A percentile compares a stretch with the other conserved stretches of the same genome.
These are phyloP conservation scores for Volucella bombylans DNA, from an alignment of 2,888 invertebrate species.

Conservation along the genomic window DNA sequence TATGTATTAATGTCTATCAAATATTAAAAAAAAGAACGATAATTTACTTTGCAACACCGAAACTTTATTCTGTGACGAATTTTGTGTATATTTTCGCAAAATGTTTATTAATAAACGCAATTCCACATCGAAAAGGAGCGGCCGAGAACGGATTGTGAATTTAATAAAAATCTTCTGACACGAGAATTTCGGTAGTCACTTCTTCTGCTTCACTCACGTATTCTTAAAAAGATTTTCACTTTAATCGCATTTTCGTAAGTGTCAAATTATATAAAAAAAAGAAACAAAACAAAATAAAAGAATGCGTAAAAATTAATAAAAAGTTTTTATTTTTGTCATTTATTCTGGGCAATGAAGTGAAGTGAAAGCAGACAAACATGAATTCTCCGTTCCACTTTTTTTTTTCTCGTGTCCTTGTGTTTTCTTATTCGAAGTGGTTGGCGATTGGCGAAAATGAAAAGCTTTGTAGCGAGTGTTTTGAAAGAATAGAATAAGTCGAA, in stretches of 20 bases:
- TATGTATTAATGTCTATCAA: constrained; percentile 30
- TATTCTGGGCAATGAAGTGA: constrained; percentile 28
- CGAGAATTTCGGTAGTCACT: constrained; percentile 10
- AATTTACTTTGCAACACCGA: neutral
- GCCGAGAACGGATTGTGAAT: constrained; percentile 15
- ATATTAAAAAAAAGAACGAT: neutral
- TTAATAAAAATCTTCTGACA: constrained; percentile 45
- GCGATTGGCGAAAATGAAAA: constrained; percentile 1
- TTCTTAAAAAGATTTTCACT: constrained; percentile 37
- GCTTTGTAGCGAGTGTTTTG: constrained; percentile 17
- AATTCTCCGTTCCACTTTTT: constrained; percentile 63
- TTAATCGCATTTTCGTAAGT: constrained; percentile 22
- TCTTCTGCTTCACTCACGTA: constrained; percentile 32
- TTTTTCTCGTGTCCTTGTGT: constrained; percentile 45
- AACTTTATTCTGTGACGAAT: constrained; percentile 15
- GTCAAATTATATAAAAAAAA: constrained; percentile 63
- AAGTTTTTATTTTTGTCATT: constrained; percentile 53
- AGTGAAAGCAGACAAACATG: constrained; percentile 71
- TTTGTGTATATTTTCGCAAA: constrained; percentile 12
- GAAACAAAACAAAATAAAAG: constrained; percentile 24
- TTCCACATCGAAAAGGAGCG: constrained; percentile 27
- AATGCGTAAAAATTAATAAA: constrained; percentile 30
- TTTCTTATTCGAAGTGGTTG: constrained; percentile 48
- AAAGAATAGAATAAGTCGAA: constrained; percentile 18
- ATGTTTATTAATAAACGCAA: constrained; percentile 31